Evolutionary conservation across 2,113 vertebrate species (phyloP).

Genomic region (Origma solitaria): DNA sequence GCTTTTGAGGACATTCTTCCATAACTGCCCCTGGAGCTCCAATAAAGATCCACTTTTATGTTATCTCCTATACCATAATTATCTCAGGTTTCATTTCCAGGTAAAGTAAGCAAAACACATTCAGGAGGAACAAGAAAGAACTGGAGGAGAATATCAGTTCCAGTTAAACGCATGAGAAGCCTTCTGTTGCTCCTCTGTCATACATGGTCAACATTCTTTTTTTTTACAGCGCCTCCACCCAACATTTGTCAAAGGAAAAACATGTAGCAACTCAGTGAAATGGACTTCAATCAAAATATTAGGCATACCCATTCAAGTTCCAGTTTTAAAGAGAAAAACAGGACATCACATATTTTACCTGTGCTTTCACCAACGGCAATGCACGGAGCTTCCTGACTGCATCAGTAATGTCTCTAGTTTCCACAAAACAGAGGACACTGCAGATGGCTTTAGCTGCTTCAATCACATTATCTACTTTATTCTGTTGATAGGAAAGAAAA

Average conservation of each 20-base stretch:
- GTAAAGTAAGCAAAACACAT: no score
- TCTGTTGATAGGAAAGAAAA: conserved; percentile 9
- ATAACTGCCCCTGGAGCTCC: no score
- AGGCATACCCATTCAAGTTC: not conserved
- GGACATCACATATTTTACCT: conserved; percentile 39
- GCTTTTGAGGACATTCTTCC: no score
- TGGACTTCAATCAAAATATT: not conserved
- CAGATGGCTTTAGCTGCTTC: conserved; percentile 69
- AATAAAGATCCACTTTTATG: no score
- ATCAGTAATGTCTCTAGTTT: conserved; percentile 63
- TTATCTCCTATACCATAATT: no score
- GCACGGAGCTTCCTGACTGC: conserved; percentile 42
- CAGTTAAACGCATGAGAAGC: not conserved
- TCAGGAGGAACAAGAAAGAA: not conserved
- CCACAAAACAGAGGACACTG: conserved; percentile 61
- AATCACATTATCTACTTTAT: not conserved
- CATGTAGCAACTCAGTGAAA: not conserved
- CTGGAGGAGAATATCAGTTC: not conserved
- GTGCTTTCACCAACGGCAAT: not conserved
- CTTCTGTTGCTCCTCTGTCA: not conserved
- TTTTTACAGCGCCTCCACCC: not conserved
- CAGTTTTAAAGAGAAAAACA: not conserved
- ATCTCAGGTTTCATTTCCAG: no score
- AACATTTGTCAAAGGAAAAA: not conserved
- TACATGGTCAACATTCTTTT: not conserved